phyloP scores from a whole-genome alignment of 2,797 vertebrate species.

The Cryptoblepharus egeriae region DNA sequence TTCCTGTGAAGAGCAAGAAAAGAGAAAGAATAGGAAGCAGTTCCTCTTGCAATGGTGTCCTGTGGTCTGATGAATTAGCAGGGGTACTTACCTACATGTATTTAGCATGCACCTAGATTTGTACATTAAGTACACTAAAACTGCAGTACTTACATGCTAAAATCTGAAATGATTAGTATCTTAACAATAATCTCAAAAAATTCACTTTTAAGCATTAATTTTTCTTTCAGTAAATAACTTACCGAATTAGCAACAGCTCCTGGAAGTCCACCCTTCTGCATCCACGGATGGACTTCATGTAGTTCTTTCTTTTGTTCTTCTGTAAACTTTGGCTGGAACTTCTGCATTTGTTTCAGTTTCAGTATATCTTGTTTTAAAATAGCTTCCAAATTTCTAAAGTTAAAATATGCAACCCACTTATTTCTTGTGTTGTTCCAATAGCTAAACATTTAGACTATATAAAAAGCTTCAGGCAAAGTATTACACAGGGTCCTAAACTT shows the following conservation, averaged over 20 bases:
- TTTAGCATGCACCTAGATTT: neutral
- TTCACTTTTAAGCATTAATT: neutral
- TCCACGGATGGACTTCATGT: conserved; percentile 90
- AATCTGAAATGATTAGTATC: neutral
- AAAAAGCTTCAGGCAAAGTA: neutral
- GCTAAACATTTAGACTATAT: neutral
- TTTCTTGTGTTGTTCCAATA: conserved; percentile 46
- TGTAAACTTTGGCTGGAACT: conserved; percentile 89
- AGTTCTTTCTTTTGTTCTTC: conserved; percentile 89
- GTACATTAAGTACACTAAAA: too few species aligned
- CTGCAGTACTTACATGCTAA: neutral
- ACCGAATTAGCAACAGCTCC: conserved; percentile 85
- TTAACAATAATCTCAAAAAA: neutral
- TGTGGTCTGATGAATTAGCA: neutral
- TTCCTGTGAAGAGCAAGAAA: conserved; percentile 63
- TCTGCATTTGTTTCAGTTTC: conserved; percentile 88
- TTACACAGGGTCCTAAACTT: neutral
- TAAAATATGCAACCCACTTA: conserved; percentile 31
- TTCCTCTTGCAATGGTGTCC: neutral
- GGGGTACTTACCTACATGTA: neutral
- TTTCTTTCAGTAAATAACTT: conserved; percentile 49
- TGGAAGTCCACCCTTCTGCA: conserved; percentile 87
- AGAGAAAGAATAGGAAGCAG: neutral
- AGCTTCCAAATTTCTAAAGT: conserved; percentile 82
- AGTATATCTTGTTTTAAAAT: conserved; percentile 90